phyloP scores from a whole-genome alignment of 2,797 vertebrate genomes.

The Chaetophractus vellerosus region DNA sequence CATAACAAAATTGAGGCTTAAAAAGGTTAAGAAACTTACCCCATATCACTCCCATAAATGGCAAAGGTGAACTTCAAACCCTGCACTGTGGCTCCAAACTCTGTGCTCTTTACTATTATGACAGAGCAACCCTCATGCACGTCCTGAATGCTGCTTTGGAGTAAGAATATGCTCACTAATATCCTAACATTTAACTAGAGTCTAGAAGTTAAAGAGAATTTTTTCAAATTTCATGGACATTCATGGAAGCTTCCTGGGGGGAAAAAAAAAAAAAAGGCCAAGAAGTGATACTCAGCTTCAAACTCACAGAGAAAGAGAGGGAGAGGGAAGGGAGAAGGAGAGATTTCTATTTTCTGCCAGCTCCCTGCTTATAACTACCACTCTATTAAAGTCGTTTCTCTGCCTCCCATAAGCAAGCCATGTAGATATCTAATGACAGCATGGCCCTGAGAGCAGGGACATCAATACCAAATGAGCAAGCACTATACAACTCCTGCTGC shows the following conservation, averaged over 20 bases:
- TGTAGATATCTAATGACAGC: slow-evolving; percentile 68
- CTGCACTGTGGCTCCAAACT: not conserved
- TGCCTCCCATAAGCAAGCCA: slow-evolving; percentile 69
- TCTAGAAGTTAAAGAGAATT: slow-evolving; percentile 4
- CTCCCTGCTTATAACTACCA: slow-evolving; percentile 54
- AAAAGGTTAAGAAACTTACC: not conserved
- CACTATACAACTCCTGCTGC: slow-evolving; percentile 80
- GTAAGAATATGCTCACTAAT: not conserved
- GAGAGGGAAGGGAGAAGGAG: not conserved
- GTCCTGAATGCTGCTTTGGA: not conserved
- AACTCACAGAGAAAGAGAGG: not conserved
- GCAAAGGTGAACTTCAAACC: not conserved
- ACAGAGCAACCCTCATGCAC: not conserved
- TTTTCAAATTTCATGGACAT: slow-evolving; percentile 66
- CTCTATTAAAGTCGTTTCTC: slow-evolving; percentile 75
- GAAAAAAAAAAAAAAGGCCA: slow-evolving; percentile 78
- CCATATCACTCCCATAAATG: not conserved
- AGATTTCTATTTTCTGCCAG: slow-evolving; percentile 25
- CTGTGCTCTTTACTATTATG: not conserved
- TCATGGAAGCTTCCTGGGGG: slow-evolving; percentile 58
- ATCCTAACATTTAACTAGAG: not conserved
- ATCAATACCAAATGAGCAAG: slow-evolving; percentile 73
- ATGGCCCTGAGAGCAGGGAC: slow-evolving; percentile 44
- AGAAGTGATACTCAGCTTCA: slow-evolving; percentile 75
- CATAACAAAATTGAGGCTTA: slow-evolving; percentile 55